Evolutionary conservation across 1,140 invertebrate genomes (phyloP).

Genomic region (Plodia interpunctella): DNA sequence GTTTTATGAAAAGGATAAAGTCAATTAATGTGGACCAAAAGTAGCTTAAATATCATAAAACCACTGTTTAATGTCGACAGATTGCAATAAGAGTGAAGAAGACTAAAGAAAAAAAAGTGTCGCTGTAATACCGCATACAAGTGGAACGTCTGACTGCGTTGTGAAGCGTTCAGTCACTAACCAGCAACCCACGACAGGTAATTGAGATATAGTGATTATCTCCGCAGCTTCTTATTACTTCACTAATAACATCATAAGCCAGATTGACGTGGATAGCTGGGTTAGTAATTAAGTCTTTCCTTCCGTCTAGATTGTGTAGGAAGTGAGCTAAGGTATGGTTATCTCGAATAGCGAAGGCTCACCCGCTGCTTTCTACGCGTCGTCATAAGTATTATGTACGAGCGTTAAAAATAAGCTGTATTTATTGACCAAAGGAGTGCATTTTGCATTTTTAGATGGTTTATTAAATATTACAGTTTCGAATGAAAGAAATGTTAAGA

Average conservation of each 20-base stretch:
- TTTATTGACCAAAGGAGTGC: no score
- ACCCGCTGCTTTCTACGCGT: constrained; percentile 24
- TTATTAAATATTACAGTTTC: no score
- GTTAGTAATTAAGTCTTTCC: constrained; percentile 7
- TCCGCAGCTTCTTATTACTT: neutral
- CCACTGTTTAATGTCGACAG: no score
- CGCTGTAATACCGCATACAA: no score
- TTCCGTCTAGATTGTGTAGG: constrained; percentile 5
- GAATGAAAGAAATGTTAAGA: no score
- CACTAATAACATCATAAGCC: neutral
- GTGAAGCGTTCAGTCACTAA: neutral
- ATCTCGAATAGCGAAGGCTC: constrained; percentile 13
- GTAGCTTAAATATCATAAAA: no score
- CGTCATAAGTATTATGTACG: neutral
- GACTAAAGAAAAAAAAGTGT: neutral
- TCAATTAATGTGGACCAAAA: no score
- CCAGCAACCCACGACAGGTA: neutral
- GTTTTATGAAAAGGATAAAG: no score
- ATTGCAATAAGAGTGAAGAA: no score
- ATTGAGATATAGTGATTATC: neutral
- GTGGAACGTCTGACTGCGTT: no score
- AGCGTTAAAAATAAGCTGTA: no score
- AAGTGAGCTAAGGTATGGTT: constrained; percentile 7
- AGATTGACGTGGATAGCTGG: neutral
- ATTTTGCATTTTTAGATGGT: no score